phyloP scores from a whole-genome alignment of 2,113 vertebrate genomes.

The Laticauda colubrina region DNA sequence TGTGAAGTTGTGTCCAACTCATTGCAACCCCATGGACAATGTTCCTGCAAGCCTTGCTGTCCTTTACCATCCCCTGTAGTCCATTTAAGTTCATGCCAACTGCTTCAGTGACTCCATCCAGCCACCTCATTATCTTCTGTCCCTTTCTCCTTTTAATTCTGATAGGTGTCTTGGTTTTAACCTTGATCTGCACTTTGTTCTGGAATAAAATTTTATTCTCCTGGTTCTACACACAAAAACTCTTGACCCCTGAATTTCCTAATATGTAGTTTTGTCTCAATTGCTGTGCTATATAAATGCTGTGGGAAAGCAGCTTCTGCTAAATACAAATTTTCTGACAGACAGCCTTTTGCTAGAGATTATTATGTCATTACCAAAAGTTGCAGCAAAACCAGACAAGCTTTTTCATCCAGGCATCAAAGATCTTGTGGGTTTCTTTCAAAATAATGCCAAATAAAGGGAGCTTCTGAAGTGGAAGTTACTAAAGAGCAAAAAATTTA shows the following conservation, averaged over 20 bases:
- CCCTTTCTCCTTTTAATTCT: neutral
- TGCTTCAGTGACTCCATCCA: too few relatives aligned
- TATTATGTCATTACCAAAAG: constrained; percentile 8
- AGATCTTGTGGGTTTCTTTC: neutral
- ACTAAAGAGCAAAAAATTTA: neutral
- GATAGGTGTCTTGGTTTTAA: neutral
- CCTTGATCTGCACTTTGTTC: neutral
- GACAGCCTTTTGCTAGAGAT: neutral
- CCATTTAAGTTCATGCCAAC: too few relatives aligned
- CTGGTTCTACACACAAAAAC: neutral
- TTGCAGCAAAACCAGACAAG: constrained; percentile 13
- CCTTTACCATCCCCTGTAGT: too few relatives aligned
- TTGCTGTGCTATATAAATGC: neutral
- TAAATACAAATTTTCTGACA: neutral
- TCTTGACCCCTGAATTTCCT: neutral
- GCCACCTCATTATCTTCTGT: too few relatives aligned
- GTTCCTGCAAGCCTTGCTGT: too few relatives aligned
- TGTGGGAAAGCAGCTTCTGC: neutral
- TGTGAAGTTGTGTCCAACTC: too few relatives aligned
- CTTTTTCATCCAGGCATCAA: constrained; percentile 2
- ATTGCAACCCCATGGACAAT: too few relatives aligned
- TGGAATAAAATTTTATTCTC: neutral
- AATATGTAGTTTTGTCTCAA: neutral
- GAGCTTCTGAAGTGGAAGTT: neutral
- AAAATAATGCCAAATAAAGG: neutral